Evolutionary conservation across 2,888 invertebrate species (phyloP), one percentile per base, ranked within the genome.

Genomic region (Cerastoderma edule): DNA sequence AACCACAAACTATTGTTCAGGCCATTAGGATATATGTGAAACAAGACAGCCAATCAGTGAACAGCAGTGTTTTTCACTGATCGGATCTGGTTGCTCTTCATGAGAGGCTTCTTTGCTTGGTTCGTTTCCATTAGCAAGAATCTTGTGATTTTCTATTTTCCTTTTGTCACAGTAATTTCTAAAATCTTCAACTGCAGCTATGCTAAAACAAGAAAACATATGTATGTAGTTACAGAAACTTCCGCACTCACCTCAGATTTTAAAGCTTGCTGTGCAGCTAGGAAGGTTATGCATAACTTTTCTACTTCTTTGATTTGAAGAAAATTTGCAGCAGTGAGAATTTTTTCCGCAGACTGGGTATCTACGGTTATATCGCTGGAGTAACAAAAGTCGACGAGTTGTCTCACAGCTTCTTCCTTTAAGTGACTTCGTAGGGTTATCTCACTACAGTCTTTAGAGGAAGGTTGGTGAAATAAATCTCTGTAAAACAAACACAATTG

Each of bases 241-340:
- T n/a, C n/a, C n/a, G 19, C 19, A 27, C 57, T 48, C 69, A 84
- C 85, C 84, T 86, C 85, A 46, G 83, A 78, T 30, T 75, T 80
- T 24, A 86, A 78, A 32, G 84, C 82, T 70, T 84, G 83, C 50
- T 86, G 85, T 65, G 85, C 85, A 30, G 80, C 81, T n/a, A 86
- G 71, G 72, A 86, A 86, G 0, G 85, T 86, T 19, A 83, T 73
- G 69, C 85, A 86, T 22, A 86, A 73, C 54, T 84, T 86, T 67
- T 86, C 85, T 35, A 86, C 81, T 68, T 86, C 85, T 69, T 83
- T 84, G 19, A 86, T 77, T 56, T 86, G 85, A 13, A 86, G 78
- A 56, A 83, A 75, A 67, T 78, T 83, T n/a, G 85, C 85, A 16
- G 80, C 84, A 5, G 76, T 76, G 8, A 86, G 75, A 8, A 86